Base-by-base conservation (phyloP, 2,888 invertebrate species). In the Brenthis daphne region DNA sequence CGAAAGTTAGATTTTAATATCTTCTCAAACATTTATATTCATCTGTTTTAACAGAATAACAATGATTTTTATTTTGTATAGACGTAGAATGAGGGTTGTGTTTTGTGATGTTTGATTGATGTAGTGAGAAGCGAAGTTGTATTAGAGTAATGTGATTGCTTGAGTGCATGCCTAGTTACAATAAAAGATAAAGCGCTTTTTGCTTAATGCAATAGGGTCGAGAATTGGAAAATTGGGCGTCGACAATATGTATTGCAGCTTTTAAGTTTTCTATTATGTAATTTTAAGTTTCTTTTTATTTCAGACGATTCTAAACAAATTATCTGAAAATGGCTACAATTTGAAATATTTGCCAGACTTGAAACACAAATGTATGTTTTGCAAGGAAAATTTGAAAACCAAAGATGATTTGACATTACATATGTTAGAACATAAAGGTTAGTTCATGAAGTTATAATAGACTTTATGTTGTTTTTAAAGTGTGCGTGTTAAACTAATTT, bases 281-380 rank as follows among this genome's bases (percentile, higher is more conserved):
- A n/a, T 33, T 54, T 47, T 47, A 47, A 51, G n/a, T 29, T 53
- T 53, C 5, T 64, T 50, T 74, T 60, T 66, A 71, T 86, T 84
- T 58, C 81, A 90, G 90, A 82, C 86, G 6, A 87, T 89, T 65
- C 74, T 90, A 16, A 85, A 80, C 67, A 90, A 90, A 73, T 73
- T 91, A 70, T 82, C 88, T 5, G 87, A 89, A 78, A 89, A 87
- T 75, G 90, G 87, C 33, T 82, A 85, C 57, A 81, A 80, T 50
- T 81, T 86, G 51, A 85, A 87, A 75, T 74, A 85, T 8, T 74
- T 83, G 24, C 79, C 82, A 6, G 77, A 79, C 13, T 81, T 83
- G 73, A 81, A 80, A 70, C 80, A 81, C 61, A 79, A 79, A 43
- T 92, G 92, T 74, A 74, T 80, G 51, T 84, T 89, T 74, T 92